A percentile compares a stretch with the other conserved stretches of the same genome.
Conservation (phyloP, 2,797 vertebrate species). For the Rhodeus uyekii region DNA sequence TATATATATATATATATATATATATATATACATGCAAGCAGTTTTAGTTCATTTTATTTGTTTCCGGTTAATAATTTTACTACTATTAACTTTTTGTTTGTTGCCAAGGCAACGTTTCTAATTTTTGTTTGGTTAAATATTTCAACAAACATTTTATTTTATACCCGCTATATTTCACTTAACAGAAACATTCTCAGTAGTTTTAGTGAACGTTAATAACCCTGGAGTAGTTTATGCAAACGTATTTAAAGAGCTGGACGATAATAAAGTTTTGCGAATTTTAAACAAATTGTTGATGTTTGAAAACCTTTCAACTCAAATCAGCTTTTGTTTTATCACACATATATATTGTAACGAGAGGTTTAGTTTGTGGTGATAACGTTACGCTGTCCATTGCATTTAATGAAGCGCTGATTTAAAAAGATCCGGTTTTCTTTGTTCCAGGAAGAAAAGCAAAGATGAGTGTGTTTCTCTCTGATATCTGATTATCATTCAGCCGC, state of each 20-base stretch:
- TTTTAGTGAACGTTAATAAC: neutral
- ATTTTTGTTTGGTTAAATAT: neutral
- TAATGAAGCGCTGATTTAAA: too few species aligned
- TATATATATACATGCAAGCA: too few species aligned
- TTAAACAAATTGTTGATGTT: neutral
- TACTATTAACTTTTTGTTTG: neutral
- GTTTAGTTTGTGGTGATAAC: too few species aligned
- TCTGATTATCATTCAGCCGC: conserved; percentile 53
- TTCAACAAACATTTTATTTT: neutral
- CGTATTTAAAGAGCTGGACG: neutral
- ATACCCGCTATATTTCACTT: neutral
- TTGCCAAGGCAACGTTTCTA: neutral
- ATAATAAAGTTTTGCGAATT: too few species aligned
- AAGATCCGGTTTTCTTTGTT: conserved; percentile 31
- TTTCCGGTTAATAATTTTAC: neutral
- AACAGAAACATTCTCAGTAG: neutral
- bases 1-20: too few species aligned
- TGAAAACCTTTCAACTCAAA: neutral
- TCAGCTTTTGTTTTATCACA: too few species aligned
- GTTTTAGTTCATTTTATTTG: neutral
- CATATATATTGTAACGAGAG: too few species aligned
- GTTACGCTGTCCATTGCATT: too few species aligned
- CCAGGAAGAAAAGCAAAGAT: conserved; percentile 31
- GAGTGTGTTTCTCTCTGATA: conserved; percentile 8
- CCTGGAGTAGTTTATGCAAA: neutral